A percentile compares a stretch with the other conserved stretches of the same genome.
These are phyloP conservation scores for Florisuga fusca DNA, from an alignment of 2,797 vertebrate genomes.

Conservation along the genomic window DNA sequence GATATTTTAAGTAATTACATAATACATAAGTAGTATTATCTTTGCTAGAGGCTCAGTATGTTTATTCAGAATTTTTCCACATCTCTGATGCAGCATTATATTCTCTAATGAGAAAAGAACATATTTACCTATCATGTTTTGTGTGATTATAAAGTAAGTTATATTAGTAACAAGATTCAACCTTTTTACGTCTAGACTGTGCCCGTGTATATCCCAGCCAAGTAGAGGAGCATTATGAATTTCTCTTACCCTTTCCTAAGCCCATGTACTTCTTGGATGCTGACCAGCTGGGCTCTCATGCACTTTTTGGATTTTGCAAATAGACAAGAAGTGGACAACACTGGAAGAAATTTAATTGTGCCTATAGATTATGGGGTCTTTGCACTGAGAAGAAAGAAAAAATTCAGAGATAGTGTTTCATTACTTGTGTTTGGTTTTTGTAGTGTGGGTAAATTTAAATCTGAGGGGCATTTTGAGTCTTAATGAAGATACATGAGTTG, in stretches of 20 bases:
- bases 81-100: not conserved
- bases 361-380: not conserved
- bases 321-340: not conserved
- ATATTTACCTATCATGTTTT: slow-evolving; percentile 8
- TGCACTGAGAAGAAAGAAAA: not conserved
- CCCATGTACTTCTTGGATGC: not conserved
- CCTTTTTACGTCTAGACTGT: not conserved
- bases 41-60: slow-evolving; percentile 15
- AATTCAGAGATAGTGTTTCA: not conserved
- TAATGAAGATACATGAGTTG: not conserved
- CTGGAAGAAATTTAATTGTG: not conserved
- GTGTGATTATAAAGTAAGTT: slow-evolving; percentile 11
- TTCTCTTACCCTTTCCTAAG: not conserved
- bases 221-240: not conserved
- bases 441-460: not conserved
- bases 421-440: accelerated
- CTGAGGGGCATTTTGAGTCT: not conserved
- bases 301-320: not conserved
- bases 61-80: slow-evolving; percentile 12
- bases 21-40: not conserved
- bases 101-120: slow-evolving; percentile 37
- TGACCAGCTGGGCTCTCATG: not conserved
- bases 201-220: not conserved
- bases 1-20: slow-evolving; percentile 36
- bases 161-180: not conserved